Percentiles rank a stretch among this genome's conserved stretches.
Evolutionary conservation across 1,140 invertebrate genomes (phyloP).

Genomic region (Caenorhabditis tropicalis): DNA sequence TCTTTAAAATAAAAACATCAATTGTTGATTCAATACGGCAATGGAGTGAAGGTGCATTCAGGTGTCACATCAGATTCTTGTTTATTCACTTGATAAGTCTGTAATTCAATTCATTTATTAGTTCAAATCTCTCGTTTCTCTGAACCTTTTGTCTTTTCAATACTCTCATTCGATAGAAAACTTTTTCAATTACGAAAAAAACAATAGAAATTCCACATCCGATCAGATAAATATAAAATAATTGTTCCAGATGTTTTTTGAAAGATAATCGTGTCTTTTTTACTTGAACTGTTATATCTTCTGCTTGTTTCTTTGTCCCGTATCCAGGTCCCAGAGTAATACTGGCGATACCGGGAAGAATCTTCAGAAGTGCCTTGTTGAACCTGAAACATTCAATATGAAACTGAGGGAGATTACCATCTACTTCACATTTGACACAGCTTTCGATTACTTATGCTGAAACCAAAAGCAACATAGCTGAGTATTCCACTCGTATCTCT

Average conservation of each 20-base stretch:
- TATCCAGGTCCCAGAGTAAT: slow-evolving; percentile 59
- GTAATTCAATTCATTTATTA: not conserved
- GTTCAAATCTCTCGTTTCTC: not conserved
- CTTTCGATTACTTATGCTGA: slow-evolving; percentile 50
- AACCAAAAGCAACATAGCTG: slow-evolving; percentile 57
- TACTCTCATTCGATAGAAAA: not conserved
- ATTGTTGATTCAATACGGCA: not conserved
- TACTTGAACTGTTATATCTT: slow-evolving; percentile 44
- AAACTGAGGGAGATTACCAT: not conserved
- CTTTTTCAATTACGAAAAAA: slow-evolving; percentile 14
- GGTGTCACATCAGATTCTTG: slow-evolving; percentile 25
- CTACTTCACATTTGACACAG: slow-evolving; percentile 47
- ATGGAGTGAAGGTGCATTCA: slow-evolving; percentile 11
- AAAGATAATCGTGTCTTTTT: slow-evolving; percentile 41
- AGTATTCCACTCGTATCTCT: slow-evolving; percentile 54
- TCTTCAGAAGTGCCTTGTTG: slow-evolving; percentile 57
- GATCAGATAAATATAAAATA: slow-evolving; percentile 48
- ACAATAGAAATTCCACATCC: not conserved
- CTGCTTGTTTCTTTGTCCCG: slow-evolving; percentile 44
- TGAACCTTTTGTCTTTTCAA: slow-evolving; percentile 14
- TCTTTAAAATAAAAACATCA: not conserved
- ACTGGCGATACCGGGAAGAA: slow-evolving; percentile 56
- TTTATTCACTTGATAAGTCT: not conserved
- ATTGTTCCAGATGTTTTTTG: slow-evolving; percentile 52
- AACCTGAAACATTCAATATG: slow-evolving; percentile 45